phyloP scores from a whole-genome alignment of 2,888 invertebrate species.

The Nomada hirtipes region DNA sequence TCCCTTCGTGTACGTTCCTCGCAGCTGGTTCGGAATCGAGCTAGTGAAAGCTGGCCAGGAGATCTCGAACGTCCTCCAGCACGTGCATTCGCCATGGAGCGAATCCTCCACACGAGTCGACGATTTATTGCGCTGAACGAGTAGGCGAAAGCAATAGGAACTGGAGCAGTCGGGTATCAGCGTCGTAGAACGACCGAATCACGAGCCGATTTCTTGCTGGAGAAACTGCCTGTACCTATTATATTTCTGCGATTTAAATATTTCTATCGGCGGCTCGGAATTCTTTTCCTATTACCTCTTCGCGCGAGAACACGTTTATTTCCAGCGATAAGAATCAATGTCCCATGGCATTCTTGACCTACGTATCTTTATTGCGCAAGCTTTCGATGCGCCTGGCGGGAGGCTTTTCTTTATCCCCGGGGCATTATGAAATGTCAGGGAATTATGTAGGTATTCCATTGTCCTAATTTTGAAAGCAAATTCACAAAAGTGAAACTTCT shows the following conservation, averaged over 20 bases:
- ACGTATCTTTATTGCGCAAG: conserved; percentile 57
- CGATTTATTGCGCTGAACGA: conserved; percentile 47
- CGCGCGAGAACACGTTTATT: not conserved
- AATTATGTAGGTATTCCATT: not conserved
- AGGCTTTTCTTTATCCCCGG: not conserved
- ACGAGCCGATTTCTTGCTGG: not conserved
- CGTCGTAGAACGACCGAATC: not conserved
- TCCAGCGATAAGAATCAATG: conserved; percentile 37
- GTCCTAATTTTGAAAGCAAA: not conserved
- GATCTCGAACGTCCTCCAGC: conserved; percentile 50
- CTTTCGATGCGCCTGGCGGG: no score
- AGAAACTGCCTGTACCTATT: not conserved
- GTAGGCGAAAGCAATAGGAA: conserved; percentile 44
- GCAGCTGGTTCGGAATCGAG: conserved; percentile 43
- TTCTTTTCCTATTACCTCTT: not conserved
- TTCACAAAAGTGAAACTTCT: not conserved
- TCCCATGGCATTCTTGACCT: conserved; percentile 47
- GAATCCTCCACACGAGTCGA: conserved; percentile 50
- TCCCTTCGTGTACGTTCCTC: conserved; percentile 25
- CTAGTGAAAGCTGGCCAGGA: conserved; percentile 62
- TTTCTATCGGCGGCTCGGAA: not conserved
- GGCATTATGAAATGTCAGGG: not conserved
- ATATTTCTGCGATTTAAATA: not conserved
- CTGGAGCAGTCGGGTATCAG: conserved; percentile 38
- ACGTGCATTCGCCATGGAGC: conserved; percentile 37